Base-by-base conservation (phyloP, 1,140 invertebrate genomes). In the Aphelenchoides avenae region DNA sequence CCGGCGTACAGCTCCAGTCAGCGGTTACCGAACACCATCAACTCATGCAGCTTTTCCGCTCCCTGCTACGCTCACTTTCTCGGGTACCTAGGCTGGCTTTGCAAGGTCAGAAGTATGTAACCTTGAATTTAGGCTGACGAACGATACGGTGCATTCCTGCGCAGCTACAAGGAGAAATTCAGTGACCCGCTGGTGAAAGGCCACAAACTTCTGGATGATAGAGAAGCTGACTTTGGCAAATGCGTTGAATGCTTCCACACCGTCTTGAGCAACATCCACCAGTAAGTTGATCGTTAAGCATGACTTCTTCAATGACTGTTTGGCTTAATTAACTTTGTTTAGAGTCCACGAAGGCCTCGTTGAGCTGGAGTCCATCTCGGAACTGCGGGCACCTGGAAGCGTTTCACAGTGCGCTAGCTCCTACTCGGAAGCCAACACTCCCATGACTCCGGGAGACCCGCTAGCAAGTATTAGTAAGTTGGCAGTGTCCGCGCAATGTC, bases 111-210 rank as follows among this genome's bases (percentile, higher is more conserved):
- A 48, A 30, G 27, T 43, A 47, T 26, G n/a, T n/a, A n/a, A n/a
- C n/a, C n/a, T n/a, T n/a, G n/a, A n/a, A n/a, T n/a, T n/a, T 49
- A 41, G 57, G 9, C 20, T 42, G 30, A 48, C 33, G 34, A 42
- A 34, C 18, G 30, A 9, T 54, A 56, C 27, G 44, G 43, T 4
- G 27, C 30, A 18, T 64, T 48, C 37, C 22, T 64, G 18, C 50
- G 57, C 22, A 24, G 30, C 29, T 64, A 64, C 34, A 61, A 57
- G 29, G 34, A 51, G 5, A 18, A 18, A 7, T 64, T 64, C 33
- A 55, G 36, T 1, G 33, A 63, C 22, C 61, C 61, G 5, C 34
- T 64, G 22, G 26, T 57, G 33, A 51, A 54, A 44, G 52, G 37
- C 34, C 43, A 46, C n/a, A 46, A 46, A 24, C 13, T 46, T 11